Conservation (phyloP, 2,888 invertebrate genomes). For the Luperina testacea region DNA sequence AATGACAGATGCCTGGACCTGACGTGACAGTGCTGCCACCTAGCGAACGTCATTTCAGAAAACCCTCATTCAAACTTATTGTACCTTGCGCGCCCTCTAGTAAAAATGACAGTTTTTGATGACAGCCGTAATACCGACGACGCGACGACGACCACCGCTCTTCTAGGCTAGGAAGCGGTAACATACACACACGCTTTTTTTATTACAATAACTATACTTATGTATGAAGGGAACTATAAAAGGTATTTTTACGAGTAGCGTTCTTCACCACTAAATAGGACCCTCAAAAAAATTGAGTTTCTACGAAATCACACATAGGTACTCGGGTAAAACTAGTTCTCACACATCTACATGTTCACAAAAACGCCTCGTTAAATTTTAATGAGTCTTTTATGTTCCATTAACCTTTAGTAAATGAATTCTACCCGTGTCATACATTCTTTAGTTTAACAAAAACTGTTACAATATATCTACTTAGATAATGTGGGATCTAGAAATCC, state of each 20-base stretch:
- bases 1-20: too few species aligned
- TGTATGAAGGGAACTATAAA: neutral
- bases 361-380: constrained; percentile 8
- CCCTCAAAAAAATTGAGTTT: neutral
- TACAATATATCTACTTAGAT: neutral
- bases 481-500: too few species aligned
- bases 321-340: neutral
- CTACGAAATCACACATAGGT: neutral
- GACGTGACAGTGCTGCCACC: too few species aligned
- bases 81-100: too few species aligned
- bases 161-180: too few species aligned
- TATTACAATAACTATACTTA: neutral
- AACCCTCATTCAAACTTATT: too few species aligned
- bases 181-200: neutral
- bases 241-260: neutral
- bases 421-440: neutral
- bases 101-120: too few species aligned
- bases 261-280: neutral
- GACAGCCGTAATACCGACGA: too few species aligned
- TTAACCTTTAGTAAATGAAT: neutral
- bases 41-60: too few species aligned
- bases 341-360: neutral
- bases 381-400: neutral
- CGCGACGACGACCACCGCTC: too few species aligned
- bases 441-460: neutral